Conservation (phyloP, 2,113 vertebrate species). For the Sander vitreus region DNA sequence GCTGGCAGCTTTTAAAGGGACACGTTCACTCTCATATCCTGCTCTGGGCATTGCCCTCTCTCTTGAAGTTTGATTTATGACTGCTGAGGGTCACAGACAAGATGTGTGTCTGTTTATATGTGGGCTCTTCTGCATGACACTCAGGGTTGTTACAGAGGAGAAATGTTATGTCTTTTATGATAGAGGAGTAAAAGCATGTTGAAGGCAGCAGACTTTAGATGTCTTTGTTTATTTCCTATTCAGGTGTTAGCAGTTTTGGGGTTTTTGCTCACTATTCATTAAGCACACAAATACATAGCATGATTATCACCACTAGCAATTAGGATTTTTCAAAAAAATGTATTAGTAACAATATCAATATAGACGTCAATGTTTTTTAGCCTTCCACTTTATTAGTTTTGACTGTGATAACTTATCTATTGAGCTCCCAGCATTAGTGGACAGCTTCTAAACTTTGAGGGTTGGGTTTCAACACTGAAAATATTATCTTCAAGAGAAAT, state of each 20-base stretch:
- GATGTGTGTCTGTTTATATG: constrained; percentile 46
- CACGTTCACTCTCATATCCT: constrained; percentile 81
- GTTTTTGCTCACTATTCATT: neutral
- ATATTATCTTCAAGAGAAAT: neutral
- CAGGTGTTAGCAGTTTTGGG: neutral
- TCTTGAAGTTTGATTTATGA: constrained; percentile 77
- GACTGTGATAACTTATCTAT: neutral
- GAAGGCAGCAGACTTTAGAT: constrained; percentile 24
- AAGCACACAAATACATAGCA: neutral
- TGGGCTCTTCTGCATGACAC: constrained; percentile 28
- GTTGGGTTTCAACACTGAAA: neutral
- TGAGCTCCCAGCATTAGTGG: neutral
- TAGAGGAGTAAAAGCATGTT: neutral
- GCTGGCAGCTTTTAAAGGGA: constrained; percentile 80
- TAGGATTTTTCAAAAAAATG: neutral
- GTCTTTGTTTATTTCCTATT: constrained; percentile 19
- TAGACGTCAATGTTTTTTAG: neutral
- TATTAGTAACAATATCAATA: neutral
- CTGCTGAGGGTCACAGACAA: constrained; percentile 61
- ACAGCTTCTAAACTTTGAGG: neutral
- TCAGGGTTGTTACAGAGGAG: constrained; percentile 19
- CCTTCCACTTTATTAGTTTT: neutral
- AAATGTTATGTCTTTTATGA: constrained; percentile 4
- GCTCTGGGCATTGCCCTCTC: constrained; percentile 68
- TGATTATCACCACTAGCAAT: neutral